Evolutionary conservation across 2,113 vertebrate species (phyloP), one percentile per base, ranked within the genome.

Genomic region (Lagenorhynchus albirostris): DNA sequence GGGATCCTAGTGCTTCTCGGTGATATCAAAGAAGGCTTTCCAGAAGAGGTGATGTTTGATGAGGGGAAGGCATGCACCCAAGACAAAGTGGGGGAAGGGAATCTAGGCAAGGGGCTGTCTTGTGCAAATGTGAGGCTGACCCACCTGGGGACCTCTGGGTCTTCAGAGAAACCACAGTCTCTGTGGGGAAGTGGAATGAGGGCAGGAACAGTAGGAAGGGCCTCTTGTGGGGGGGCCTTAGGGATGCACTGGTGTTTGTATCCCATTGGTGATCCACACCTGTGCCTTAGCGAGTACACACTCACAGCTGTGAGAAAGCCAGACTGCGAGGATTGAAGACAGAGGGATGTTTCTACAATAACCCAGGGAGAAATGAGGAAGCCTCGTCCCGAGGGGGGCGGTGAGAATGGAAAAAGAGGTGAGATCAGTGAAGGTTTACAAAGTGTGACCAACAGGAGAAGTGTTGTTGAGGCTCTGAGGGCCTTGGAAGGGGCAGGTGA

Each of bases 371-470:
- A 18, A 14, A 81, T 2, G 68, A 68, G n/a, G 82, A 50, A 55
- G 44, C 1, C 5, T 33, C 0, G 3, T 29, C 23, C 29, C 8
- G 13, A 36, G n/a, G 8, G 25, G 29, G 13, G 18, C 1, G 1
- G 58, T 29, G 65, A 17, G 74, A 8, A 21, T 15, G 68, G 25
- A 26, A 13, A 60, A 25, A 7, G 5, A 38, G 50, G 25, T 9
- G 63, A 15, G 17, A 6, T 31, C 7, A 1, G 9, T 58, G 36
- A 47, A 6, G 8, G 36, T 38, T 68, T 60, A 15, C 38, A 20
- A 18, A 29, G 36, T 3, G 20, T 7, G 1, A 0, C 6, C 21
- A 2, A 2, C 6, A 9, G 33, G 0, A 5, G 71, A 26, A 44
- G 26, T 13, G 29, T 15, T 5, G 23, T 29, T 6, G 36, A 23